Conservation (phyloP, 1,140 invertebrate species). For the Drosophila sproati region DNA sequence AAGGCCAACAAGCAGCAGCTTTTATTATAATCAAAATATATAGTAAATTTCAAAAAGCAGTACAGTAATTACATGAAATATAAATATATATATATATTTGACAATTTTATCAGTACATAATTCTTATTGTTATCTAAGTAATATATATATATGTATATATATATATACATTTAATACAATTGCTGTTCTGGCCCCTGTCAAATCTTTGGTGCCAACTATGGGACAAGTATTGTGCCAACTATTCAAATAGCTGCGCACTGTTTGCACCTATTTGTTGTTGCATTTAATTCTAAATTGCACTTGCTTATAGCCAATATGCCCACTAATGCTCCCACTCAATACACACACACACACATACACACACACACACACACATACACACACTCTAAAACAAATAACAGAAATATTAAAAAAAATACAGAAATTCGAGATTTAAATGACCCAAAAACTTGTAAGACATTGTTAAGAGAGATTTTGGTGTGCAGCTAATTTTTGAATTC, state of each 20-base stretch:
- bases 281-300: conserved; percentile 61
- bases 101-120: conserved; percentile 11
- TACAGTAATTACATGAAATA: neutral
- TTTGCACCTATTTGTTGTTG: conserved; percentile 76
- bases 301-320: neutral
- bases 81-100: neutral
- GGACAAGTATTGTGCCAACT: conserved; percentile 50
- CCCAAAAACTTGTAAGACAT: conserved; percentile 45
- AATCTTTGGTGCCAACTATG: conserved; percentile 15
- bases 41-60: neutral
- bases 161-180: neutral
- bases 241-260: conserved; percentile 12
- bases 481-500: conserved; percentile 42
- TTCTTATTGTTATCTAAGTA: conserved; percentile 28
- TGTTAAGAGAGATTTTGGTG: conserved; percentile 42
- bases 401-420: conserved; percentile 9
- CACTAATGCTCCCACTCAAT: neutral
- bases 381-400: conserved; percentile 25
- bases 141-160: conserved; percentile 9
- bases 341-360: neutral
- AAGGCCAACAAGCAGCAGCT: conserved; percentile 12
- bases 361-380: conserved; percentile 1
- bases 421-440: conserved; percentile 15
- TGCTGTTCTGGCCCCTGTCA: conserved; percentile 1
- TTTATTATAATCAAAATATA: conserved; percentile 1